Evolutionary conservation across 2,797 vertebrate species (phyloP).

Genomic region (Columba guinea): DNA sequence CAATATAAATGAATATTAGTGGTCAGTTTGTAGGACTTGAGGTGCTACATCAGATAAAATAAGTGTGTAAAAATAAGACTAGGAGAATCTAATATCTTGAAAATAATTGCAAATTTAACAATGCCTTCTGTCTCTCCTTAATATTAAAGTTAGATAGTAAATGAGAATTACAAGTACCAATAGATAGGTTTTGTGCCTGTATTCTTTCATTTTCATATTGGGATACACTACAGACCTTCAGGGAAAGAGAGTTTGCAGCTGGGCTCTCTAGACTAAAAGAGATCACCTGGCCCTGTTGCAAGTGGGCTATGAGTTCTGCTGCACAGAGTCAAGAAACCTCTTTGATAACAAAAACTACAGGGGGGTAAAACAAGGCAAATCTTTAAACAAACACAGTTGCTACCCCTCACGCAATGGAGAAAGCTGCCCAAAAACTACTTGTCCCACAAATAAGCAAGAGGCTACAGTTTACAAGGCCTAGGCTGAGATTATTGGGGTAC

Average conservation of each 20-base stretch:
- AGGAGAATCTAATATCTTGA: not conserved
- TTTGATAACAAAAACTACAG: not conserved
- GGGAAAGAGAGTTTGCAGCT: not conserved
- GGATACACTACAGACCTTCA: not conserved
- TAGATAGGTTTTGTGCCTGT: not conserved
- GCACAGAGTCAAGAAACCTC: not conserved
- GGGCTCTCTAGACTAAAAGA: not conserved
- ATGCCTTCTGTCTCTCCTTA: not conserved
- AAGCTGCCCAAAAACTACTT: not conserved
- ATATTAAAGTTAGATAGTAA: not conserved
- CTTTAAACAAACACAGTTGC: not conserved
- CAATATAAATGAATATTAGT: not conserved
- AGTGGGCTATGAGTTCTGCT: not conserved
- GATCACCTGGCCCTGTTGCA: not conserved
- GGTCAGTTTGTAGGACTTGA: not conserved
- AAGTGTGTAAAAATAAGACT: not conserved
- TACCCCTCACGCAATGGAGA: not conserved
- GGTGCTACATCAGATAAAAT: not conserved
- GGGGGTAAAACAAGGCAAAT: not conserved
- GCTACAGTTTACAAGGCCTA: not conserved
- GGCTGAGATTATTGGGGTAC: not conserved
- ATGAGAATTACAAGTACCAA: not conserved
- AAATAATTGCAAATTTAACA: not conserved
- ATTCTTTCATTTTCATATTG: not conserved
- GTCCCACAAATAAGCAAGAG: not conserved